Base-by-base conservation (phyloP, 2,888 invertebrate species). In the Cepaea hortensis region DNA sequence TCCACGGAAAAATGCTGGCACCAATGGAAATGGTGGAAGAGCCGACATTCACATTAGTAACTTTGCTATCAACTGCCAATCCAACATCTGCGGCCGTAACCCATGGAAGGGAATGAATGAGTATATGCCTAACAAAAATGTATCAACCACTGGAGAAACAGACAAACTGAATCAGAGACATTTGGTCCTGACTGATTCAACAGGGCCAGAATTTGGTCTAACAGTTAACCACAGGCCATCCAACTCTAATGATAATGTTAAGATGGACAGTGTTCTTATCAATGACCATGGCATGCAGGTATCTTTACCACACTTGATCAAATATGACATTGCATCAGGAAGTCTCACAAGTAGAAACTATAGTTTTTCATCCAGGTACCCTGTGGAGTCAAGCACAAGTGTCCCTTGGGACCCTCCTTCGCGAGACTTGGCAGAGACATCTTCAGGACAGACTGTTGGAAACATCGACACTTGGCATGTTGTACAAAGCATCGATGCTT, bases 191-290 rank as follows among this genome's bases (percentile, higher is more conserved):
- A 48, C 84, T 18, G 84, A 76, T 18, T 73, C 73, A 35, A 75
- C 55, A 7, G 84, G 75, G 20, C 75, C 84, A 50, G 62, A 84
- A 46, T 76, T 84, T 65, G 84, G 75, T 35, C 81, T 11, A 35
- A 11, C 65, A 5, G 62, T 11, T 20, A 11, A 20, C 35, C 23
- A 61, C 4, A 65, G 15, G 6, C 23, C 81, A 20, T 20, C 23
- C 18, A 65, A 3, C 4, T 15, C 23, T 23, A 65, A n/a, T 61
- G n/a, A 15, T n/a, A 65, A 81, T 20, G 70, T 18, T 35, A 62
- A 20, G 15, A 35, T 20, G 3, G 72, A 46, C 46, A n/a, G 68
- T 11, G 20, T 18, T 61, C 35, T 50, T 9, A 23, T 15, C 50
- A 61, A 6, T 18, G 79, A 70, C 9, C 68, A 62, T 11, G 70